These are phyloP conservation scores for Piscicola geometra DNA, from an alignment of 2,888 invertebrate species.

Conservation along the genomic window DNA sequence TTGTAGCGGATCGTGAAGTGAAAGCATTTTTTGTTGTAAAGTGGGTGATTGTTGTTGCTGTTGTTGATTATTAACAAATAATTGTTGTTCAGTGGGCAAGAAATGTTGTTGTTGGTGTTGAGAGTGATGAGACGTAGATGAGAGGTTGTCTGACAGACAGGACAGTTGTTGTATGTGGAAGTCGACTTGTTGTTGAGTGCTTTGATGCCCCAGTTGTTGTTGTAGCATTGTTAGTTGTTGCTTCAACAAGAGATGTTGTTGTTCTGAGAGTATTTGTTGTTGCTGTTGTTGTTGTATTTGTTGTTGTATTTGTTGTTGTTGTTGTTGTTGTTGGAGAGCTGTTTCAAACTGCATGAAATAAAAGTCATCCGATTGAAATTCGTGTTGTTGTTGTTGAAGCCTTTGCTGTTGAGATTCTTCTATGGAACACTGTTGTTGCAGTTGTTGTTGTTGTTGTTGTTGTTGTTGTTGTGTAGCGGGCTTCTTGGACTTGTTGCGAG, in stretches of 20 bases:
- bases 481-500: conserved; percentile 78
- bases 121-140: conserved; percentile 9
- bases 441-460: background rate
- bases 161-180: background rate
- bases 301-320: conserved; percentile 1
- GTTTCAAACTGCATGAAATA: background rate
- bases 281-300: conserved; percentile 8
- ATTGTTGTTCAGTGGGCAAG: background rate
- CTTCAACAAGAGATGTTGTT: background rate
- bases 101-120: conserved; percentile 1
- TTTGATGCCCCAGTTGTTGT: background rate
- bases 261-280: background rate
- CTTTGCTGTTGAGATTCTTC: background rate
- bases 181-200: conserved; percentile 37
- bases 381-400: background rate
- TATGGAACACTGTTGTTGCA: background rate
- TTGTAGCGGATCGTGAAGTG: background rate
- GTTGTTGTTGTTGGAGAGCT: background rate
- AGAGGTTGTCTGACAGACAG: background rate
- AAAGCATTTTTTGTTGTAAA: background rate
- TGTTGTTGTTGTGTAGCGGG: background rate
- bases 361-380: background rate
- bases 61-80: background rate
- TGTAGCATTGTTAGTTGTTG: background rate
- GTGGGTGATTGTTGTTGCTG: background rate